These are phyloP conservation scores for Drosophila grimshawi DNA, from an alignment of 1,140 invertebrate genomes.

Conservation along the genomic window DNA sequence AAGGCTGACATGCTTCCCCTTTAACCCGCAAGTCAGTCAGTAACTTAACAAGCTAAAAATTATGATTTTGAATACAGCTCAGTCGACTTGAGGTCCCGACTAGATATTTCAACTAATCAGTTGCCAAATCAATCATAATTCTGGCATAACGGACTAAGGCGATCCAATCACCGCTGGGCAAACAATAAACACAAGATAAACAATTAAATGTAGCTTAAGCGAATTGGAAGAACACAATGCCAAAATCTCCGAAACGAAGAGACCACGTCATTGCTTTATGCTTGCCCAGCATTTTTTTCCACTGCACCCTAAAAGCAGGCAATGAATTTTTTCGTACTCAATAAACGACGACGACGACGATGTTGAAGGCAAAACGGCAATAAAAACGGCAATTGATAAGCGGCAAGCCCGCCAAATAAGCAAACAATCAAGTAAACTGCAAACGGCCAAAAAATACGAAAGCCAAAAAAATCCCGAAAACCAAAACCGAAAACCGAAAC, in stretches of 20 bases:
- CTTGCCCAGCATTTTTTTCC: constrained; percentile 52
- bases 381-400: constrained; percentile 82
- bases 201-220: constrained; percentile 61
- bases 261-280: constrained; percentile 11
- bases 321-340: constrained; percentile 74
- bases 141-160: constrained; percentile 36
- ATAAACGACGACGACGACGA: constrained; percentile 56
- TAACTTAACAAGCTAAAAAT: not conserved
- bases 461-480: constrained; percentile 24
- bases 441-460: constrained; percentile 33
- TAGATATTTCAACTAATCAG: constrained; percentile 11
- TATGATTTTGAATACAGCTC: not conserved
- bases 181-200: constrained; percentile 72
- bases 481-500: constrained; percentile 15
- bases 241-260: constrained; percentile 28
- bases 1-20: not conserved
- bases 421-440: constrained; percentile 64
- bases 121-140: constrained; percentile 60
- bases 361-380: constrained; percentile 69
- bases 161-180: constrained; percentile 57
- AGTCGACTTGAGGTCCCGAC: not conserved
- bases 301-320: constrained; percentile 49
- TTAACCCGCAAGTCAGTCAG: not conserved
- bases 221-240: constrained; percentile 26
- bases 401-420: constrained; percentile 71